Evolutionary conservation across 2,888 invertebrate genomes (phyloP), one percentile per base, ranked within the genome.

Genomic region (Caenorhabditis sinica): DNA sequence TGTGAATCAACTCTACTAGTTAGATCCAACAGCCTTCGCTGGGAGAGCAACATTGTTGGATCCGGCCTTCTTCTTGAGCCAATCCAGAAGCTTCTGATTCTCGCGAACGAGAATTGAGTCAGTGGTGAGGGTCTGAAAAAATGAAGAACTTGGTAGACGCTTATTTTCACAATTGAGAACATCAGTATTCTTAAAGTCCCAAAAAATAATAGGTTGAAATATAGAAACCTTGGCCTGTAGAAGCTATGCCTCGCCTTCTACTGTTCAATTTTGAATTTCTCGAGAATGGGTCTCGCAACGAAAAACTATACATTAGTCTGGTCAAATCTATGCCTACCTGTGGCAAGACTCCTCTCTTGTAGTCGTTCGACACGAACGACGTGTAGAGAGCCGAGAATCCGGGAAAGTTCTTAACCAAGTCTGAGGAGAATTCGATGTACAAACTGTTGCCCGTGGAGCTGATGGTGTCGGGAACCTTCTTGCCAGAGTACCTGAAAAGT

Each of bases 351-450:
- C 82, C 82, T 51, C 74, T 20, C 51, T 69, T 60, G 61, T 20
- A 72, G 30, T 53, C 66, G 23, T 63, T 74, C n/a, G 61, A 30
- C 9, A 43, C 49, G 23, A 23, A 17, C 2, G 68, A 40, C 1
- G 68, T 72, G 63, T 77, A 82, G 13, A 82, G 60, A 15, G 45
- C 85, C 11, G 85, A 85, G 76, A 86, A 88, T 33, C 88, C 88
- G 33, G 71, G 68, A 30, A 76, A 81, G 74, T 86, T 88, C 69
- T 83, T 86, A 5, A 85, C 85, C 74, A 86, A 56, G 56, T 88
- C 88, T 25, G 85, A 72, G 17, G n/a, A 60, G 82, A 88, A 88
- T 43, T 51, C 49, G 1, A 88, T 11, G 74, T 69, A 86, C 49
- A 88, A 11, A 23, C 56, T 45, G 63, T 75, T 74, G 5, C 83